Base-by-base conservation (phyloP, 1,140 invertebrate species). In the Batillaria attramentaria region DNA sequence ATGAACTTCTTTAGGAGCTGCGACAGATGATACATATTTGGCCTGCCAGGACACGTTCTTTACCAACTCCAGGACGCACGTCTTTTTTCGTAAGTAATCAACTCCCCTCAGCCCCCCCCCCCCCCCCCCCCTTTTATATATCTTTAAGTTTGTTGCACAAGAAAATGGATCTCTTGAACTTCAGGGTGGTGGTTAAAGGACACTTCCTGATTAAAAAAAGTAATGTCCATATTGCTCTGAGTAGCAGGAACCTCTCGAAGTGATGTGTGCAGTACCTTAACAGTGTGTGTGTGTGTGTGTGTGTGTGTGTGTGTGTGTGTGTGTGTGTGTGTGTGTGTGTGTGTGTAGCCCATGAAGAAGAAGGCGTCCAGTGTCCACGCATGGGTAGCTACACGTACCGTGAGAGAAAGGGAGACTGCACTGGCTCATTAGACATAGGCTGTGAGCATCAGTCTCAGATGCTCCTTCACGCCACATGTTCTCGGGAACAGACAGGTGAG, bases 301-400 rank as follows among this genome's bases (percentile, higher is more conserved):
- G 68, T 70, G 66, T 37, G 66, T 18, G 66, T 31, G 62, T 31
- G 62, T 65, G 62, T 65, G 62, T 18, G 62, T 65, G 18, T 65
- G 18, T 65, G 62, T 65, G 62, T 18, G 31, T 65, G 62, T 65
- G 62, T 33, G 62, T 18, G 62, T 65, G 62, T 33, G 62, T 35
- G 66, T 68, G 66, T 10, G 37, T 68, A 83, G 81, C 81, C 10
- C 79, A 83, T 33, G 81, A 78, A 28, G 72, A 78, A 33, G 65
- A 80, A 31, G 60, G 76, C 16, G 81, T 78, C 13, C 75, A 75
- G 28, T 83, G 81, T 33, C 78, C 79, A 24, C 35, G 57, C 33
- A 83, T 68, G 20, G 81, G 81, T n/a, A 70, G 77, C n/a, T 80
- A 80, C 46, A 65, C 54, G 4, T 83, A 80, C 57, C 70, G 75